Percentiles rank a stretch among this genome's conserved stretches.
Evolutionary conservation across 2,888 invertebrate species (phyloP).

Genomic region (Rosalia funebris): DNA sequence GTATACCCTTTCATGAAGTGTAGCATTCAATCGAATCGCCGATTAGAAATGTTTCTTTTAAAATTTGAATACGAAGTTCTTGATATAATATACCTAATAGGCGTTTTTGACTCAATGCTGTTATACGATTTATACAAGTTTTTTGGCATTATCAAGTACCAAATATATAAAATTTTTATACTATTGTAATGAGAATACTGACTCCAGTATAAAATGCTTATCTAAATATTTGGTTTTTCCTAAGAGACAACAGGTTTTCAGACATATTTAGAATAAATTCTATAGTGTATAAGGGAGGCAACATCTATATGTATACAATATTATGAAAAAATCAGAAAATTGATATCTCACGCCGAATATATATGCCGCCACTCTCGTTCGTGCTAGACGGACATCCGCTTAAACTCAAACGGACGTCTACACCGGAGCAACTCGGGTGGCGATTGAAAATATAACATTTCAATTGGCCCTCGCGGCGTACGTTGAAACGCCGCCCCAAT

Average conservation of each 20-base stretch:
- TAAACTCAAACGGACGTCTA: not conserved
- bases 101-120: slow-evolving; percentile 12
- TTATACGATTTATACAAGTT: slow-evolving; percentile 22
- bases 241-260: slow-evolving; percentile 48
- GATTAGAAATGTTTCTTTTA: not conserved
- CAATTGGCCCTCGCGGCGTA: slow-evolving; percentile 2
- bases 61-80: slow-evolving; percentile 9
- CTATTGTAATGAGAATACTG: slow-evolving; percentile 50
- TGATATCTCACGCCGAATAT: slow-evolving; percentile 36
- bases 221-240: slow-evolving; percentile 48
- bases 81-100: slow-evolving; percentile 14
- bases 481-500: slow-evolving; percentile 6
- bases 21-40: slow-evolving; percentile 8
- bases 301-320: slow-evolving; percentile 50
- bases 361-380: slow-evolving; percentile 12
- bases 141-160: slow-evolving; percentile 46
- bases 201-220: slow-evolving; percentile 50
- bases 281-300: slow-evolving; percentile 50
- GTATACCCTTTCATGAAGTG: slow-evolving; percentile 40
- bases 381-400: not conserved
- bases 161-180: slow-evolving; percentile 49
- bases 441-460: slow-evolving; percentile 3
- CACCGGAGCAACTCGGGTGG: not conserved
- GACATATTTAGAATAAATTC: slow-evolving; percentile 51
- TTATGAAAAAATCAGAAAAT: slow-evolving; percentile 38